These are phyloP conservation scores for Phaethon lepturus DNA, from an alignment of 2,113 vertebrate genomes.

Conservation along the genomic window DNA sequence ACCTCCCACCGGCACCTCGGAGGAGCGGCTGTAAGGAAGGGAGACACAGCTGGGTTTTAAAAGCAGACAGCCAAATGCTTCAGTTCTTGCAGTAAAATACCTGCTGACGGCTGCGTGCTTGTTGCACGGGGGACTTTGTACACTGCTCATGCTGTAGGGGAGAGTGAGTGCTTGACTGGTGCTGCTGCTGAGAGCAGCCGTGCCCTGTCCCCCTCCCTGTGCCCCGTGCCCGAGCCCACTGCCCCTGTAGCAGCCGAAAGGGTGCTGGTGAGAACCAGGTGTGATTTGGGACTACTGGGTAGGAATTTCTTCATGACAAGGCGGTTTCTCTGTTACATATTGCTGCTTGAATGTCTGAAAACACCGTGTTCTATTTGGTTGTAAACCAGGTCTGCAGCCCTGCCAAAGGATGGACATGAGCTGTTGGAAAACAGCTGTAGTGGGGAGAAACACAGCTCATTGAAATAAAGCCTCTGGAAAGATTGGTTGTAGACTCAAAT, in stretches of 20 bases:
- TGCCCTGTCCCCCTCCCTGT: not conserved
- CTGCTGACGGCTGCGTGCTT: not conserved
- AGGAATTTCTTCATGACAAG: not conserved
- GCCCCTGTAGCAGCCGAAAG: not conserved
- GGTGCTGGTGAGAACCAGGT: not conserved
- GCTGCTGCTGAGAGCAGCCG: not conserved
- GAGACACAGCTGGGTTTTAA: not conserved
- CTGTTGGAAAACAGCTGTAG: not conserved
- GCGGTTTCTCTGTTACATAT: rapidly evolving
- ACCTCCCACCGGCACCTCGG: not conserved
- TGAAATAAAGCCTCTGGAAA: conserved; percentile 45
- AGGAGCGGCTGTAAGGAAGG: not conserved
- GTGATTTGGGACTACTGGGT: rapidly evolving
- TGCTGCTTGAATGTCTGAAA: not conserved
- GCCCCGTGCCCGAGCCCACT: not conserved
- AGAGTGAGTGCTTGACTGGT: not conserved
- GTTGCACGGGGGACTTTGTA: not conserved
- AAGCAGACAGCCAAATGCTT: not conserved
- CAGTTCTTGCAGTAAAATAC: not conserved
- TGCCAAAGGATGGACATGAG: not conserved
- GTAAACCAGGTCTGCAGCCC: not conserved
- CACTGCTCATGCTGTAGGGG: rapidly evolving
- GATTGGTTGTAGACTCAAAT: not conserved
- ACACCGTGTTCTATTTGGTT: not conserved
- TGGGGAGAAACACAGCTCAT: rapidly evolving